Conservation (phyloP, 2,113 vertebrate genomes). For the Oncorhynchus gorbuscha region DNA sequence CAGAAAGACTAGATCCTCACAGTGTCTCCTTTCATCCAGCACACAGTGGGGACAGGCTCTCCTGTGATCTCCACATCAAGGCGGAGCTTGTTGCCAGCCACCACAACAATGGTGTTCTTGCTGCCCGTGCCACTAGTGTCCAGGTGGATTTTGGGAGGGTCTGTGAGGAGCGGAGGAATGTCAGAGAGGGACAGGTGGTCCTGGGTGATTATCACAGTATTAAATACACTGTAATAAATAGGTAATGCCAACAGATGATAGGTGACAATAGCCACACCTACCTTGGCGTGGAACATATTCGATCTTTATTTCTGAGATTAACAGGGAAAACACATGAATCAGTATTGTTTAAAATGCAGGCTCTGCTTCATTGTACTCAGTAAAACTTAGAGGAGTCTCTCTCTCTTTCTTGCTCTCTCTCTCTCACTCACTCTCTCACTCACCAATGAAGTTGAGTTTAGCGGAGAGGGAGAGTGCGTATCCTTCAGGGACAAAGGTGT, state of each 20-base stretch:
- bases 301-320: slow-evolving; percentile 85
- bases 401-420: slow-evolving; percentile 3
- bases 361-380: background rate
- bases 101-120: slow-evolving; percentile 80
- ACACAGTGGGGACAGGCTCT: slow-evolving; percentile 80
- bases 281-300: slow-evolving; percentile 88
- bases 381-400: background rate
- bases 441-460: slow-evolving; percentile 91
- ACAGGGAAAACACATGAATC: slow-evolving; percentile 26
- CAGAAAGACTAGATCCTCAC: slow-evolving; percentile 58
- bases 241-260: too few species aligned
- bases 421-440: slow-evolving; percentile 3
- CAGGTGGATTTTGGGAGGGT: slow-evolving; percentile 90
- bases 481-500: slow-evolving; percentile 86
- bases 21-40: slow-evolving; percentile 77
- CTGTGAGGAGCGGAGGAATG: slow-evolving; percentile 48
- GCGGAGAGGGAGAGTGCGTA: slow-evolving; percentile 84
- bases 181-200: too few species aligned
- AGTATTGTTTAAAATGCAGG: background rate
- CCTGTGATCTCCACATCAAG: slow-evolving; percentile 84
- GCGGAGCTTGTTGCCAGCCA: slow-evolving; percentile 88
- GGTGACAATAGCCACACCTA: slow-evolving; percentile 46
- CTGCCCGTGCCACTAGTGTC: slow-evolving; percentile 74
- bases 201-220: too few species aligned
- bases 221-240: too few species aligned